Conservation (phyloP, 2,113 vertebrate species). For the Pelusios castaneus region DNA sequence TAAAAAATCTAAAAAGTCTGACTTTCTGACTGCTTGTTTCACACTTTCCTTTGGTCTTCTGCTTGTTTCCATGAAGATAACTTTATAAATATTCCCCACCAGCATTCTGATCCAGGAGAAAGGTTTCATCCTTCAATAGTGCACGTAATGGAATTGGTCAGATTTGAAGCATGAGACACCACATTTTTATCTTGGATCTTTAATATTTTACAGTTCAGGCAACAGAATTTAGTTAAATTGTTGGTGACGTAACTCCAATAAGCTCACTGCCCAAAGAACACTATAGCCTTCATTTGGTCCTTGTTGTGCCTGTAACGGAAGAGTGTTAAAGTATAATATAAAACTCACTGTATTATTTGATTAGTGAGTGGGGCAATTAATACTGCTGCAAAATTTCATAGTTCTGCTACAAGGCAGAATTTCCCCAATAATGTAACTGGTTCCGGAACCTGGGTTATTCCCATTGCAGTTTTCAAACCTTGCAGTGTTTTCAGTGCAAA, state of each 20-base stretch:
- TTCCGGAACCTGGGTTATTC: neutral
- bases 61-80: constrained; percentile 55
- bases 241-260: constrained; percentile 68
- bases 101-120: constrained; percentile 77
- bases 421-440: neutral
- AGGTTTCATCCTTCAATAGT: constrained; percentile 83
- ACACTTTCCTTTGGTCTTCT: constrained; percentile 47
- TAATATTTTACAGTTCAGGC: constrained; percentile 80
- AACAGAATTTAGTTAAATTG: constrained; percentile 77
- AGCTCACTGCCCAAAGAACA: constrained; percentile 5
- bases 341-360: constrained; percentile 37
- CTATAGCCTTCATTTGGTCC: constrained; percentile 47
- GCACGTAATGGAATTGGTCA: constrained; percentile 81
- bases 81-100: constrained; percentile 62
- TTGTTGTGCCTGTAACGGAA: neutral
- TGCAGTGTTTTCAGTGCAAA: neutral
- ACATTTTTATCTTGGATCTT: constrained; percentile 81
- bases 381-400: neutral
- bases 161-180: constrained; percentile 72
- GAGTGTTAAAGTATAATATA: neutral
- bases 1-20: constrained; percentile 59
- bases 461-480: neutral
- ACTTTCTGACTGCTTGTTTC: constrained; percentile 60
- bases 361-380: constrained; percentile 48
- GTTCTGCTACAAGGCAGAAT: neutral